These are phyloP conservation scores for Tetranychus truncatus DNA, from an alignment of 2,888 invertebrate genomes.

Conservation along the genomic window DNA sequence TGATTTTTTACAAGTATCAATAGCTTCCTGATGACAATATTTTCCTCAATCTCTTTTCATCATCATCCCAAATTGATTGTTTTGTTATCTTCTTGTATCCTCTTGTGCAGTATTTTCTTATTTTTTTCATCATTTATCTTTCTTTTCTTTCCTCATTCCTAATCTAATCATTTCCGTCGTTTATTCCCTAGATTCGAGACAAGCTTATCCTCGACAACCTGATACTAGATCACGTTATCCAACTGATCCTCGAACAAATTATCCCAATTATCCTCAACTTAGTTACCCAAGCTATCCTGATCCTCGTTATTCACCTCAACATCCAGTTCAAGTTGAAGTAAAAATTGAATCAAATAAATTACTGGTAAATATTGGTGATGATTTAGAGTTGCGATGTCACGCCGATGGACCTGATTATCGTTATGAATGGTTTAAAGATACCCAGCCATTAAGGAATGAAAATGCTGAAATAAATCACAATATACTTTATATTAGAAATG, in stretches of 20 bases:
- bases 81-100: background rate
- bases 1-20: too few species aligned
- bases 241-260: background rate
- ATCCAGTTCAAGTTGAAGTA: background rate
- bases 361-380: conserved; percentile 44
- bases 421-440: conserved; percentile 5
- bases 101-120: background rate
- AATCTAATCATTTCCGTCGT: background rate
- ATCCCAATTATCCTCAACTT: background rate
- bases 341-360: conserved; percentile 3
- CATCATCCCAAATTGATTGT: too few species aligned
- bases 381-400: conserved; percentile 53
- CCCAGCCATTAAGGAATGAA: background rate
- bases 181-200: background rate
- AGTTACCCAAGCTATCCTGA: background rate
- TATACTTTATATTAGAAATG: conserved; percentile 30
- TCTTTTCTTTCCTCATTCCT: background rate
- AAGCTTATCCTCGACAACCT: background rate
- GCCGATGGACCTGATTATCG: conserved; percentile 32
- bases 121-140: background rate
- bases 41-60: too few species aligned
- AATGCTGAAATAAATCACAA: background rate
- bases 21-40: too few species aligned
- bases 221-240: background rate
- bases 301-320: background rate